These are phyloP conservation scores for Premnoplex brunnescens DNA, from an alignment of 2,797 vertebrate species.

Conservation along the genomic window DNA sequence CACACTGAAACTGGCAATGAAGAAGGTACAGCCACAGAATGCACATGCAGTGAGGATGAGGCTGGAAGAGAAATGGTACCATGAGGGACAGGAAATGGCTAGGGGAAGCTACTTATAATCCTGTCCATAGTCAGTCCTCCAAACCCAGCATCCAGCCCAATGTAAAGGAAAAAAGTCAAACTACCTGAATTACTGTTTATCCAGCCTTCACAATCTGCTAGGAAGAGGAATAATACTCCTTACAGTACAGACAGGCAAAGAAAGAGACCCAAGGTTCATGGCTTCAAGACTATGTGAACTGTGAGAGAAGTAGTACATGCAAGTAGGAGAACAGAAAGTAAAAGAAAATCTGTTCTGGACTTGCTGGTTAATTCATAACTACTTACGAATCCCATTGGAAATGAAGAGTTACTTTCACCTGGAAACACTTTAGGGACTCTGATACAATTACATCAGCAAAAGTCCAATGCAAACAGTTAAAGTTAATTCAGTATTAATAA, in stretches of 20 bases:
- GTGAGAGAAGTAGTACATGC: background rate
- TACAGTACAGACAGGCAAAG: background rate
- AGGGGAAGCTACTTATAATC: background rate
- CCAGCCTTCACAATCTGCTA: background rate
- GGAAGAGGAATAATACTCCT: background rate
- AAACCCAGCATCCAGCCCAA: background rate
- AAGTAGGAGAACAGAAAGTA: background rate
- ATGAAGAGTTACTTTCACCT: background rate
- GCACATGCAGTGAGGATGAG: background rate
- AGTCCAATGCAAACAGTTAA: slow-evolving; percentile 13
- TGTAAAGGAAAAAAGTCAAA: background rate
- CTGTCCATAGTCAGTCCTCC: background rate
- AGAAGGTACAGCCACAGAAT: background rate
- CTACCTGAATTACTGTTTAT: background rate
- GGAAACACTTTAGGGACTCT: background rate
- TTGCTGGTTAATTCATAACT: background rate
- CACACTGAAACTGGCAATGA: background rate
- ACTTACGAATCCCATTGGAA: background rate
- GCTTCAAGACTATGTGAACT: background rate
- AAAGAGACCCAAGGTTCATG: background rate
- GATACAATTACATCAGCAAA: background rate
- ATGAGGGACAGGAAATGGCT: background rate
- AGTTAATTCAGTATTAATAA: background rate
- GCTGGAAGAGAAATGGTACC: background rate
- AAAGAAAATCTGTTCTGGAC: background rate